These are phyloP conservation scores for Tachuris rubrigastra DNA, from an alignment of 2,113 vertebrate species.

Conservation along the genomic window DNA sequence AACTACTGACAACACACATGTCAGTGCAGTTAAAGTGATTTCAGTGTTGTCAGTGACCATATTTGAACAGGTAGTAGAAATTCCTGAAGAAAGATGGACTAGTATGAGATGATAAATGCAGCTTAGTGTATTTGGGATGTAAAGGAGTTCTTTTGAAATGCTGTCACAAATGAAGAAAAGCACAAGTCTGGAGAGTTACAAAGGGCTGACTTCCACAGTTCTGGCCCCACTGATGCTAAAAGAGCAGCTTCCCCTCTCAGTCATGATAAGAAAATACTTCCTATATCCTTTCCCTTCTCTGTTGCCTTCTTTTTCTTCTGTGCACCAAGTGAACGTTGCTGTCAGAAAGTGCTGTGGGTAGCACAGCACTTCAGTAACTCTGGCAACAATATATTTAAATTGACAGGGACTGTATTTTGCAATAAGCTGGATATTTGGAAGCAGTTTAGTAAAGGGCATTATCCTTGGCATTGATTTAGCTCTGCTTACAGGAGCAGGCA, in stretches of 20 bases:
- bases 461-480: not conserved
- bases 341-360: not conserved
- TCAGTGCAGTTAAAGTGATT: not conserved
- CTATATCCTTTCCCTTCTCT: not conserved
- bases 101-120: not conserved
- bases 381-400: not conserved
- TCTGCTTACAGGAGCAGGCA: not conserved
- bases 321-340: accelerated
- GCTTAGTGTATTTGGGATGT: not conserved
- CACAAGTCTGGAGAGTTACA: not conserved
- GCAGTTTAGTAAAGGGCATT: not conserved
- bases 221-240: not conserved
- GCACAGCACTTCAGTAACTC: not conserved
- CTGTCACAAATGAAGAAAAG: not conserved
- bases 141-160: not conserved
- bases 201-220: not conserved
- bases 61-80: not conserved
- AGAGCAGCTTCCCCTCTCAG: not conserved
- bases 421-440: not conserved
- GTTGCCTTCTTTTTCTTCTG: not conserved
- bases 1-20: not conserved
- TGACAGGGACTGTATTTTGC: not conserved
- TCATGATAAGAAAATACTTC: not conserved
- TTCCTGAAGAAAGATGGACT: not conserved
- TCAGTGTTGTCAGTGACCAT: not conserved